Base-by-base conservation (phyloP, 2,797 vertebrate species). In the Cyprinodon diabolis region DNA sequence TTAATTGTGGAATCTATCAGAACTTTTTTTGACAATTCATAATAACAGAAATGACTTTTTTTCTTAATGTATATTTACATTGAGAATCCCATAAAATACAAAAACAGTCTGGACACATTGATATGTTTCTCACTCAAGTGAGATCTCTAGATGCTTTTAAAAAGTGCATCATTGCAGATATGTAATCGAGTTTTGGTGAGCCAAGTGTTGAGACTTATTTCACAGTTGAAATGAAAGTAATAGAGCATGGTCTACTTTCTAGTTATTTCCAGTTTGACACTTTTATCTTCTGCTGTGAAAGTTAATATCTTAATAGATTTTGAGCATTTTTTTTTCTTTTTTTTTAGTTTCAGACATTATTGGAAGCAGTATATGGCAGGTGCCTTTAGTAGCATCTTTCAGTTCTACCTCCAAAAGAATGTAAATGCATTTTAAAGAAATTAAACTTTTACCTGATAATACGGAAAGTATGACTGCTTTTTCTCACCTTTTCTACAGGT, bases 401-500 rank as follows among this genome's bases (percentile, higher is more conserved):
- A 40, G 3, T 21, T 1, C 35, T 40, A 17, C 30, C 58, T 21
- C 3, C 19, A 40, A 15, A 62, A 19, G 6, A 60, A 15, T 19
- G 30, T 37, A 60, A 30, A 37, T 17, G 4, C 14, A 17, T 15
- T 5, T 14, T 51, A 58, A 60, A 60, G 6, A 2, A 15, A 48
- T 49, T 49, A 30, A 30, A 2, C 65, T 66, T 30, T 19, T 49
- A 14, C 25, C 15, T 58, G 11, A 21, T 14, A 30, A 11, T n/a
- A n/a, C 10, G 49, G 45, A 63, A 7, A 5, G 3, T 12, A 23
- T 4, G 49, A 2, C 15, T 17, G 1, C 49, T 0, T 72, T 23
- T 78, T 6, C 19, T 17, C 23, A 2, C 1, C 72, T 66, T 57
- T 19, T 73, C 54, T 73, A 10, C 63, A 92, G 92, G 83, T 82